Conservation (phyloP, 2,113 vertebrate species). For the Brachypodius melanocephalos region DNA sequence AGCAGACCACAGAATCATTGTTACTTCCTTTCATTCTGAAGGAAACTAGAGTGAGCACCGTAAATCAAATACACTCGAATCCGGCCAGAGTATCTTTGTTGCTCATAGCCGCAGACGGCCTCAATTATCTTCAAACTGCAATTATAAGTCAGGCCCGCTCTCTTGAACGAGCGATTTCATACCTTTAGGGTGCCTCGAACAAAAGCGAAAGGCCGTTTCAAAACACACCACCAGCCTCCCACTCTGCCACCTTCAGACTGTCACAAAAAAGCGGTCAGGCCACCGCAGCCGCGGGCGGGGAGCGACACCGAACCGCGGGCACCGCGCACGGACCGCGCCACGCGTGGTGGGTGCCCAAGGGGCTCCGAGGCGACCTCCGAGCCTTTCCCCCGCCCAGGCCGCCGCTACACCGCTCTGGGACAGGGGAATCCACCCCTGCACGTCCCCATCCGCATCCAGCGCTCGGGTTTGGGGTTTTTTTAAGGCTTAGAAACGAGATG, state of each 20-base stretch:
- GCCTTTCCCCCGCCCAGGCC: neutral
- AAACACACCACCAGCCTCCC: neutral
- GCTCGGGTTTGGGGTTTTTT: fast-evolving
- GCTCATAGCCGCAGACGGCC: neutral
- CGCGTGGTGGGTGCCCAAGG: fast-evolving
- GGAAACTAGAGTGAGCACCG: neutral
- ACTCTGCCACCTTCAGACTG: neutral
- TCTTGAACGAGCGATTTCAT: neutral
- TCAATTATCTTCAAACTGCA: neutral
- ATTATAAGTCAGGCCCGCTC: neutral
- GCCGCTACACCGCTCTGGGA: fast-evolving
- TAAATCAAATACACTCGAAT: too few relatives aligned
- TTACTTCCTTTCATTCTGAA: neutral
- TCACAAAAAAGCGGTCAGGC: neutral
- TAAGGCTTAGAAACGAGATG: fast-evolving
- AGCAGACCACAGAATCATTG: neutral
- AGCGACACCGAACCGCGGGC: neutral
- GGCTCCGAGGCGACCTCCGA: neutral
- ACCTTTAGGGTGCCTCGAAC: neutral
- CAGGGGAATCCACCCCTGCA: fast-evolving
- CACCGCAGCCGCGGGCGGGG: neutral
- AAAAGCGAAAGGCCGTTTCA: neutral
- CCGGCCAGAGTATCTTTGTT: neutral
- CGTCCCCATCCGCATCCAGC: fast-evolving
- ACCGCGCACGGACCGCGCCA: neutral